phyloP scores from a whole-genome alignment of 2,113 vertebrate genomes.

The Choloepus hoffmanni region DNA sequence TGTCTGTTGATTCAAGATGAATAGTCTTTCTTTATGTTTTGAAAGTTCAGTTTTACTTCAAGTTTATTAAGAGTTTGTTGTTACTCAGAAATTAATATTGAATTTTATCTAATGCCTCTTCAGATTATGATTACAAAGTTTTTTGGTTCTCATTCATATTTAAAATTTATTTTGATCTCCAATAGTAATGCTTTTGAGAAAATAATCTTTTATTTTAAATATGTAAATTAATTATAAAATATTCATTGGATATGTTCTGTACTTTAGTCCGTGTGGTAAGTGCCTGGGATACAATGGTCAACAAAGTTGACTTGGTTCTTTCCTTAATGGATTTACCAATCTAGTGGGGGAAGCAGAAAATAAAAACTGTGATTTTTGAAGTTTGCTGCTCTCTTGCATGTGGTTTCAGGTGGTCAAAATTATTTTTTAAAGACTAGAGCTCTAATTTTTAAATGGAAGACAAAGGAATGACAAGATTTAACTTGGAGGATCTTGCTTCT shows the following conservation, averaged over 20 bases:
- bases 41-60: conserved; percentile 41
- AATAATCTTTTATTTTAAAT: conserved; percentile 42
- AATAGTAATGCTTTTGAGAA: not conserved
- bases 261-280: not conserved
- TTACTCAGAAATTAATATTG: conserved; percentile 23
- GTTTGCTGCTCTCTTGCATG: not conserved
- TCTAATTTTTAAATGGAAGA: not conserved
- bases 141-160: not conserved
- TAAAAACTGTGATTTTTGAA: not conserved
- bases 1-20: not conserved
- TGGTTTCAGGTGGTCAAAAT: not conserved
- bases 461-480: not conserved
- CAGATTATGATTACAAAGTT: not conserved
- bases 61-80: conserved; percentile 20
- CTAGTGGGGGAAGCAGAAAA: not conserved
- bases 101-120: conserved; percentile 1
- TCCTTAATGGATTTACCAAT: not conserved
- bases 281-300: not conserved
- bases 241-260: not conserved
- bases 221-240: not conserved
- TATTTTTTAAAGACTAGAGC: not conserved
- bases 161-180: conserved; percentile 12
- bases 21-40: not conserved
- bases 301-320: not conserved
- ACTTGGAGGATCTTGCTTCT: not conserved